phyloP scores from a whole-genome alignment of 1,140 invertebrate genomes.

The Frieseomelitta varia region DNA sequence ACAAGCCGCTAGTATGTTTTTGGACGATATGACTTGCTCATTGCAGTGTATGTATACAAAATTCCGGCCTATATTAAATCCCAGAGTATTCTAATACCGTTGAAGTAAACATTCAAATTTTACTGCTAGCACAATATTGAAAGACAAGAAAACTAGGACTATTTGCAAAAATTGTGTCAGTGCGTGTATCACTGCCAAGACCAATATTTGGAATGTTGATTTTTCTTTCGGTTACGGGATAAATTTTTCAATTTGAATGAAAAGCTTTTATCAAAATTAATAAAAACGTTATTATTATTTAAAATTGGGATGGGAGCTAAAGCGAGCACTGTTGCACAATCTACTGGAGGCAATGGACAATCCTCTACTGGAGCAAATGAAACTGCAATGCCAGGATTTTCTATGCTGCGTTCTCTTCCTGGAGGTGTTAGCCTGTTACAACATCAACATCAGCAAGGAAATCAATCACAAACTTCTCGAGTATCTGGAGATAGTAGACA shows the following conservation, averaged over 20 bases:
- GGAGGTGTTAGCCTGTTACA: constrained; percentile 82
- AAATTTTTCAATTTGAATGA: constrained; percentile 33
- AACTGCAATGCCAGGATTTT: constrained; percentile 86
- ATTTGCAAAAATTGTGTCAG: constrained; percentile 55
- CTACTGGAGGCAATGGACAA: constrained; percentile 86
- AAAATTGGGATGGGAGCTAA: constrained; percentile 89
- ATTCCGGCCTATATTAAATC: constrained; percentile 74
- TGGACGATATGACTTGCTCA: constrained; percentile 75
- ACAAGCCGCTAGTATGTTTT: constrained; percentile 71
- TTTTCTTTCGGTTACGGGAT: constrained; percentile 13
- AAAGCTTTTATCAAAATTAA: background rate
- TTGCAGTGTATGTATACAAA: constrained; percentile 66
- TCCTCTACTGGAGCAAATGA: constrained; percentile 90
- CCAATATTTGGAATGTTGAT: constrained; percentile 39
- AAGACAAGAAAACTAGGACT: constrained; percentile 21
- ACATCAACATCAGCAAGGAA: constrained; percentile 74
- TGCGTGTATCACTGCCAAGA: constrained; percentile 64
- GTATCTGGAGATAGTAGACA: constrained; percentile 88
- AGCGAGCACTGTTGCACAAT: constrained; percentile 90
- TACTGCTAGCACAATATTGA: background rate
- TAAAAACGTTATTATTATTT: constrained; percentile 22
- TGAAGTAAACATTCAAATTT: constrained; percentile 25
- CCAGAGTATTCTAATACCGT: constrained; percentile 50
- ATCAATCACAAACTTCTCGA: constrained; percentile 81
- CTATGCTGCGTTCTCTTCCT: constrained; percentile 88